Evolutionary conservation across 2,113 vertebrate genomes (phyloP).

Genomic region (Chaetura pelagica): DNA sequence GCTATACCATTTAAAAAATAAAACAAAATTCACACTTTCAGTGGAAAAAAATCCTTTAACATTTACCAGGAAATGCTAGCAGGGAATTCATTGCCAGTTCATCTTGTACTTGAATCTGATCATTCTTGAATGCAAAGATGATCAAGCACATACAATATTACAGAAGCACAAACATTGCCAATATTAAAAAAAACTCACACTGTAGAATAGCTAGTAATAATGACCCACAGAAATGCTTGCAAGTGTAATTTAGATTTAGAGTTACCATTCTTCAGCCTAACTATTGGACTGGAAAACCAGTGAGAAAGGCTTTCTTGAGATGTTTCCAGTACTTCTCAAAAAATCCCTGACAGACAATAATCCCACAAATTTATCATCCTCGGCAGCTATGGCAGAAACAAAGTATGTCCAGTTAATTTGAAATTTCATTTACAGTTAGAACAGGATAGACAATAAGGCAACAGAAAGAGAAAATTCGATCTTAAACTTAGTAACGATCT

Average conservation of each 20-base stretch:
- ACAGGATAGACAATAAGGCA: not conserved
- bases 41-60: not conserved
- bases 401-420: not conserved
- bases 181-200: not conserved
- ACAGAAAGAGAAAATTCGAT: not conserved
- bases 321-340: not conserved
- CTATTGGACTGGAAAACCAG: not conserved
- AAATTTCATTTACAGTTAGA: not conserved
- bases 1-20: slow-evolving; percentile 27
- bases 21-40: slow-evolving; percentile 38
- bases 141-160: slow-evolving; percentile 17
- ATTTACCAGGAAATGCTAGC: slow-evolving; percentile 55
- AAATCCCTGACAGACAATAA: not conserved
- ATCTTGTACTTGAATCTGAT: slow-evolving; percentile 41
- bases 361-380: not conserved
- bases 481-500: slow-evolving; percentile 14
- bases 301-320: not conserved
- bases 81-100: slow-evolving; percentile 24
- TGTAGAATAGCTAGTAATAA: not conserved
- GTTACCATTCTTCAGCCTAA: not conserved
- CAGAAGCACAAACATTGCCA: not conserved
- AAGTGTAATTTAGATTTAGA: not conserved
- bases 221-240: not conserved
- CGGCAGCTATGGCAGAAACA: not conserved
- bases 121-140: slow-evolving; percentile 11